A percentile compares a stretch with the other conserved stretches of the same genome.
phyloP scores from a whole-genome alignment of 2,113 vertebrate genomes.

The Gopherus evgoodei region DNA sequence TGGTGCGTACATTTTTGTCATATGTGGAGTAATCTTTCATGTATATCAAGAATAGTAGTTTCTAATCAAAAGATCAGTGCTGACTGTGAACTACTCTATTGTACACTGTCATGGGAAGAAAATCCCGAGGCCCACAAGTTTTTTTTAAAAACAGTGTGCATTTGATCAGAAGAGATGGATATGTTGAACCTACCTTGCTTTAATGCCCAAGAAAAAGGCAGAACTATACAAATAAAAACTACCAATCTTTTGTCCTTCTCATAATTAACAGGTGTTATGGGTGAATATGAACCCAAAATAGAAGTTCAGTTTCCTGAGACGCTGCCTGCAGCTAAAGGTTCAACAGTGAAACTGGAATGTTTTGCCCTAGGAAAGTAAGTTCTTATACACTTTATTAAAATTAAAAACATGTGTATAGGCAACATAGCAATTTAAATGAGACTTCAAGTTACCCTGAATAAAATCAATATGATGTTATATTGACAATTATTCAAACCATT shows the following conservation, averaged over 20 bases:
- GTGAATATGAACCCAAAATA: slow-evolving; percentile 98
- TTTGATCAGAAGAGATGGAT: background rate
- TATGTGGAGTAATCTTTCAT: accelerated
- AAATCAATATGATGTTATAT: background rate
- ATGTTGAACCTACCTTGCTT: background rate
- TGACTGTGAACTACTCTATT: background rate
- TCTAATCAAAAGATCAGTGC: background rate
- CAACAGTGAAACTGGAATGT: slow-evolving; percentile 92
- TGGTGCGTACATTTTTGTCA: accelerated
- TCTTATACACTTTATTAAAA: background rate
- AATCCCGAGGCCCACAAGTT: background rate
- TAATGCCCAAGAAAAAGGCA: background rate
- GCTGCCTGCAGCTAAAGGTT: slow-evolving; percentile 91
- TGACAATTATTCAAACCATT: background rate
- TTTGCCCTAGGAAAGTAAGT: slow-evolving; percentile 98
- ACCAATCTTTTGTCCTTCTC: slow-evolving; percentile 1
- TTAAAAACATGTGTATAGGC: background rate
- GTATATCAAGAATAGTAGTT: background rate
- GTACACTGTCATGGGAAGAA: background rate
- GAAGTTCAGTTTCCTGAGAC: slow-evolving; percentile 96
- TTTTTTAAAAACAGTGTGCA: accelerated
- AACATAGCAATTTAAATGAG: background rate
- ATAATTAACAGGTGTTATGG: slow-evolving; percentile 88
- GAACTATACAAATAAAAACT: background rate
- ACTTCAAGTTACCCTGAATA: background rate